Evolutionary conservation across 2,888 invertebrate species (phyloP), one percentile per base, ranked within the genome.

Genomic region (Drosophila siamana): DNA sequence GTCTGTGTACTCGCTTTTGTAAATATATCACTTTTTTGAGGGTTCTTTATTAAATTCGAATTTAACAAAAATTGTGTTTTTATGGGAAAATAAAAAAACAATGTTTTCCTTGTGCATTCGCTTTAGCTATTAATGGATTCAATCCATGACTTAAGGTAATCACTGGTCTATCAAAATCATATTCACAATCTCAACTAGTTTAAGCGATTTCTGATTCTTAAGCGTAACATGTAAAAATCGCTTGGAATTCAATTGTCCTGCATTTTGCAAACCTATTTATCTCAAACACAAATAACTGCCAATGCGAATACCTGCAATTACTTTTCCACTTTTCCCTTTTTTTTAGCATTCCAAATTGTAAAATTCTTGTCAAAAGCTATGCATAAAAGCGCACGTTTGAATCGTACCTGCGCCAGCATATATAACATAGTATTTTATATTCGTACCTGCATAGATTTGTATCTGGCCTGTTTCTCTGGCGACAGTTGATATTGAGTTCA

Each of bases 401-500:
- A 2, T 26, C 11, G 15, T 22, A 41, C n/a, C 41, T 40, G n/a
- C n/a, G 5, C n/a, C 33, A 5, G 33, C 33, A 33, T n/a, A 11
- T 28, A 41, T 3, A 19, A 19, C 3, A 9, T 41, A 15, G n/a
- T 13, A 16, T 28, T 30, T 22, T 13, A 16, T 28, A 22, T 22
- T 11, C 19, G 5, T 33, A 33, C 13, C 41, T 19, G 30, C 43
- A 40, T 38, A 44, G 44, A 55, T 38, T 46, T 46, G n/a, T 26
- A 56, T 56, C 56, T 36, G 13, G 28, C 22, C 24, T 8, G 48
- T 63, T 43, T 70, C 36, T 8, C 50, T 72, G 63, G 4, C 54
- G 57, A 59, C 55, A 60, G 64, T 62, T 66, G 38, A 46, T 46
- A 52, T 59, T 44, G 48, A 54, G 41, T 43, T 54, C 19, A 15